Base-by-base conservation (phyloP, 1,140 invertebrate species). In the Habropoda laboriosa region DNA sequence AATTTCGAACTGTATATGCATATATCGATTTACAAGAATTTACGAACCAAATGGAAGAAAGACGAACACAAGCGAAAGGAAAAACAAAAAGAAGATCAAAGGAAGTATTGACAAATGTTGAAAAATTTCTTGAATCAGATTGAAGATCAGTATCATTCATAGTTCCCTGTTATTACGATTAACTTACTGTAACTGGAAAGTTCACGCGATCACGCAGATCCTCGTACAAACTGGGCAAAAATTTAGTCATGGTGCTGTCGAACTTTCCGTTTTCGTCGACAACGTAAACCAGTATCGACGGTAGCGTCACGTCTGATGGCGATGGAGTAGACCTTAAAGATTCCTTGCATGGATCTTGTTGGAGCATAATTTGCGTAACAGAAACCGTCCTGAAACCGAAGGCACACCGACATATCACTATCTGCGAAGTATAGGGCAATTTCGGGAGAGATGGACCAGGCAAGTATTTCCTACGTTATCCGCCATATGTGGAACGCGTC, bases 191-290 rank as follows among this genome's bases (percentile, higher is more conserved):
- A 24, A 82, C 8, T 61, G 83, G 85, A 45, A 83, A 85, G 13
- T 51, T 64, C 7, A 76, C 24, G 3, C 7, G 51, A 77, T 80
- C 60, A 72, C 51, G 6, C 76, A 74, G 79, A 64, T 84, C 63
- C 67, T 88, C 78, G 79, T 91, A 91, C 30, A 92, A 82, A 71
- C 71, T 86, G 30, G 90, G 91, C 45, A 93, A 60, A n/a, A 83
- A 83, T 80, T 90, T 90, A 7, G 92, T 93, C 82, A 92, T 88
- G 7, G 67, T 45, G 7, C 42, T 74, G 55, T 93, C 90, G 42
- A 93, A 90, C 61, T 82, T 89, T 30, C 89, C 88, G 51, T 90
- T 83, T 61, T 89, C 80, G 81, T 93, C 89, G 35, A 91, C 83
- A 10, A 93, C 86, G 75, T 92, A 93, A 71, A 91, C 66, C 5